Evolutionary conservation across 2,888 invertebrate species (phyloP).

Genomic region (Dolomedes plantarius): DNA sequence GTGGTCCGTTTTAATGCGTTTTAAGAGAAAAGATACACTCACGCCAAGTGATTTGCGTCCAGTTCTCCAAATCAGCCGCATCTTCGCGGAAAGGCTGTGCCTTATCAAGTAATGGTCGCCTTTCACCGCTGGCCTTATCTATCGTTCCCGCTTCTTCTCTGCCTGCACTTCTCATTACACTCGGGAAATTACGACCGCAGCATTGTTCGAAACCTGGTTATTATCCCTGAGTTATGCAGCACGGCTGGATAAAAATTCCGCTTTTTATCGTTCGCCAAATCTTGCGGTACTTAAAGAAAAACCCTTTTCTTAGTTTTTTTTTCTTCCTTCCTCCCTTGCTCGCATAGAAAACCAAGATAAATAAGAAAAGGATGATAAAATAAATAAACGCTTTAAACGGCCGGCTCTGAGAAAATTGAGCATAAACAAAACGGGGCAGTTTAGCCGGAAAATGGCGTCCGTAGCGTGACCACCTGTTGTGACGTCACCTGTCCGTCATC

Average conservation of each 20-base stretch:
- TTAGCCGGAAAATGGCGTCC: not conserved
- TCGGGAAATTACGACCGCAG: not conserved
- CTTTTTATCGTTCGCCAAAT: not conserved
- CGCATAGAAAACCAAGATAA: not conserved
- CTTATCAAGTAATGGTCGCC: not conserved
- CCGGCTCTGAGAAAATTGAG: too few species aligned
- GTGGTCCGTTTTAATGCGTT: too few species aligned
- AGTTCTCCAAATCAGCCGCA: too few species aligned
- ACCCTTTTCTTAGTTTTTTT: not conserved
- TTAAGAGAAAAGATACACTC: too few species aligned
- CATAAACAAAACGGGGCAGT: not conserved
- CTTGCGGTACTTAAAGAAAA: not conserved
- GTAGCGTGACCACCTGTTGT: constrained; percentile 63
- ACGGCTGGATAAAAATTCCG: not conserved
- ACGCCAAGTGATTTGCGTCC: too few species aligned
- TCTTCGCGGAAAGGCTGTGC: not conserved
- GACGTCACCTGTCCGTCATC: constrained; percentile 65
- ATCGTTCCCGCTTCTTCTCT: too few species aligned
- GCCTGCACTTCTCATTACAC: not conserved
- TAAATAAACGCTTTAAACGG: too few species aligned
- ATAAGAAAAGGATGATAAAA: not conserved
- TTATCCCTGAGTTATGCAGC: not conserved
- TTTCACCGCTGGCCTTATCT: not conserved
- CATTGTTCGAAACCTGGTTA: not conserved
- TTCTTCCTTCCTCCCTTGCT: too few species aligned